Base-by-base conservation (phyloP, 2,888 invertebrate species). In the Philonicus albiceps region DNA sequence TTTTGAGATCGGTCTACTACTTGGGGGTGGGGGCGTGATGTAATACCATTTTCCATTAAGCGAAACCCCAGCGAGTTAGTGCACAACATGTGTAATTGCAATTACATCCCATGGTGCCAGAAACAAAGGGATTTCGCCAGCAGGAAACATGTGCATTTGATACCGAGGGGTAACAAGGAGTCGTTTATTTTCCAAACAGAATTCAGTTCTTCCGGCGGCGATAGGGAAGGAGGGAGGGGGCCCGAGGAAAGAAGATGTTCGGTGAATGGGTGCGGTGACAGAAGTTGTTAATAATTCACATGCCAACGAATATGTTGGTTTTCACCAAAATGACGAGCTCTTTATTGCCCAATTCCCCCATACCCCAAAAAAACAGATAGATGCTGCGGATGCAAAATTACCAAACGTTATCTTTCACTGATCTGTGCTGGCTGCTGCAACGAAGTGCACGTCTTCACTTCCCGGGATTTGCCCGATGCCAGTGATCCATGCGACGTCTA, bases 101-200 rank as follows among this genome's bases (percentile, higher is more conserved):
- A 81, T 81, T 81, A 81, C 81, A 81, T 81, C 55, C 55, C 19
- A 55, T 81, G n/a, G 55, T 81, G 81, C 81, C 81, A 55, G 37
- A 64, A 64, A 81, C 81, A 55, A 81, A 81, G 34, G 81, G 81
- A n/a, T n/a, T 81, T 64, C n/a, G 81, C 64, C 30, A 64, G 81
- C 81, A 81, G 81, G 81, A 37, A 81, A 81, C 81, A 81, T 81
- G 55, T 81, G 81, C 81, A 81, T 81, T 81, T 81, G 81, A 81
- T 81, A 64, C 81, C 31, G 34, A n/a, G n/a, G 81, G 13, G 49
- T 19, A 64, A 64, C 78, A 78, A 49, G 43, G 78, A 78, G 78
- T 78, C 78, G 78, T 78, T 78, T 43, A 49, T 78, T 78, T 49
- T 76, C 34, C 27, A 40, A 78, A 49, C 30, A 49, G 30, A 78